Conservation (phyloP, 2,888 invertebrate genomes). For the Dasysyrphus tricinctus region DNA sequence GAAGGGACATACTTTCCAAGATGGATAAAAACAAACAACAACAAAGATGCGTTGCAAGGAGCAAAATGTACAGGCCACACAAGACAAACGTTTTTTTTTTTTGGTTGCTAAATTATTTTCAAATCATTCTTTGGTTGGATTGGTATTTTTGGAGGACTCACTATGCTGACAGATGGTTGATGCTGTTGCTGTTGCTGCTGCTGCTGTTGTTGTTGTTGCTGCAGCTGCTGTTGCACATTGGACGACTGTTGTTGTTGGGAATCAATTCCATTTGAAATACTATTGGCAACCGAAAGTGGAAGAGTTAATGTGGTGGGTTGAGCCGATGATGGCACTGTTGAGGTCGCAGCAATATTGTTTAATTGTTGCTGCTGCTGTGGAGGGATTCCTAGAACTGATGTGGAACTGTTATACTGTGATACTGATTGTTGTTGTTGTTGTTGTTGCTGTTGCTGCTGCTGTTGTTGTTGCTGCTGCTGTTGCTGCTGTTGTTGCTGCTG, state of each 20-base stretch:
- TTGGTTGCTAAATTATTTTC: slow-evolving; percentile 69
- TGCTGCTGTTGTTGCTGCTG: slow-evolving; percentile 66
- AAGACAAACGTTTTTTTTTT: slow-evolving; percentile 65
- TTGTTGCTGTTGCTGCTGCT: slow-evolving; percentile 54
- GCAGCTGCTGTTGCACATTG: slow-evolving; percentile 77
- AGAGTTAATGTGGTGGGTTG: slow-evolving; percentile 77
- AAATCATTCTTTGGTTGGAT: slow-evolving; percentile 50
- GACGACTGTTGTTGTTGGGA: slow-evolving; percentile 78
- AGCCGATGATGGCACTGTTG: slow-evolving; percentile 74
- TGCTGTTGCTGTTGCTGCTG: slow-evolving; percentile 73
- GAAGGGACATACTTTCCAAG: slow-evolving; percentile 53
- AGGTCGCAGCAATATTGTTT: slow-evolving; percentile 70
- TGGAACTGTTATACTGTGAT: slow-evolving; percentile 74
- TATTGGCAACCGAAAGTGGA: slow-evolving; percentile 77
- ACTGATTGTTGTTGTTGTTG: slow-evolving; percentile 69
- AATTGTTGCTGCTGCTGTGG: slow-evolving; percentile 76
- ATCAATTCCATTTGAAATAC: slow-evolving; percentile 79
- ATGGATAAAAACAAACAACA: slow-evolving; percentile 58
- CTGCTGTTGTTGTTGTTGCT: slow-evolving; percentile 77
- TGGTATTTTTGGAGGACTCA: slow-evolving; percentile 79
- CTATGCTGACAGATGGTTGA: slow-evolving; percentile 82
- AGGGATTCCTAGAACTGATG: slow-evolving; percentile 77
- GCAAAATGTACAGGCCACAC: slow-evolving; percentile 75
- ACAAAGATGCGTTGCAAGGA: slow-evolving; percentile 75
- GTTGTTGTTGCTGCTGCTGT: slow-evolving; percentile 70